phyloP scores from a whole-genome alignment of 2,888 invertebrate species.

The Pseudanteris insignis region DNA sequence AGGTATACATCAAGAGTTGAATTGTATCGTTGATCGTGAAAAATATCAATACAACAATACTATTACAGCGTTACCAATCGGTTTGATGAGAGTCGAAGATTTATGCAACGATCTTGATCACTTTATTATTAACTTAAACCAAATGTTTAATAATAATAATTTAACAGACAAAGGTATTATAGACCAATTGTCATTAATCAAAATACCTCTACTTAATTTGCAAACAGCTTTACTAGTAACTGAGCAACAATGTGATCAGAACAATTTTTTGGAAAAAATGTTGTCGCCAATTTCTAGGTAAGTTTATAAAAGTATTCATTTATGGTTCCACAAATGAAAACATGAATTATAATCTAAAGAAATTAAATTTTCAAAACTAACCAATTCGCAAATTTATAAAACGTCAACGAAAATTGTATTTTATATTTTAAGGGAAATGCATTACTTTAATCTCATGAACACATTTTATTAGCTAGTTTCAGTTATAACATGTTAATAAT shows the following conservation, averaged over 20 bases:
- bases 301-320: too few species aligned
- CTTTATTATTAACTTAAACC: conserved; percentile 53
- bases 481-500: too few species aligned
- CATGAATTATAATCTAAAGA: too few species aligned
- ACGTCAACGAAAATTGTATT: too few species aligned
- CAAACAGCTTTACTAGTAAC: conserved; percentile 54
- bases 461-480: too few species aligned
- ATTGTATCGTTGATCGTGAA: conserved; percentile 52
- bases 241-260: conserved; percentile 36
- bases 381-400: too few species aligned
- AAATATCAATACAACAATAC: conserved; percentile 26
- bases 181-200: conserved; percentile 51
- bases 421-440: too few species aligned
- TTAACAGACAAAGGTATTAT: conserved; percentile 48
- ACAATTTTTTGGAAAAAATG: conserved; percentile 51
- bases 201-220: conserved; percentile 52
- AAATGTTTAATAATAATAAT: conserved; percentile 38
- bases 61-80: conserved; percentile 28
- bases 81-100: conserved; percentile 51
- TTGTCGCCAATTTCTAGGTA: conserved; percentile 51
- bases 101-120: conserved; percentile 53
- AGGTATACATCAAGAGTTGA: conserved; percentile 55
- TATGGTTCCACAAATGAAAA: too few species aligned
- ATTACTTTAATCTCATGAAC: too few species aligned
- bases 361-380: too few species aligned